These are phyloP conservation scores for Argyresthia albistria DNA, from an alignment of 2,888 invertebrate species.

Conservation along the genomic window DNA sequence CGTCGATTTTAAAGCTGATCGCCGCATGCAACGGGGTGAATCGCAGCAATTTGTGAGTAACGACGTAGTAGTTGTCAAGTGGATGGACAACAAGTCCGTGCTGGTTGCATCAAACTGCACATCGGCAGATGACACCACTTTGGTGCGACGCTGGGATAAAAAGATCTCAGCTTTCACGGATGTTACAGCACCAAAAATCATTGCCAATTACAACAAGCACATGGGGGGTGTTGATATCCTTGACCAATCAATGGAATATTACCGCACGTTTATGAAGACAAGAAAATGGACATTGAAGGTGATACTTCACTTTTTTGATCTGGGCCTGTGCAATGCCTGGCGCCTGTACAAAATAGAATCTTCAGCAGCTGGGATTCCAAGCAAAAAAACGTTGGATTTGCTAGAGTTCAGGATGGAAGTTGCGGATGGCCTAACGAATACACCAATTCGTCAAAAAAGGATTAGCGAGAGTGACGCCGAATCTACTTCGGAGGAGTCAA, in stretches of 20 bases:
- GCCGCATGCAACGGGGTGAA: slow-evolving; percentile 5
- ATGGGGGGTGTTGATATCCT: slow-evolving; percentile 16
- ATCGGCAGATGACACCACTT: background rate
- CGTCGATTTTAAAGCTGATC: slow-evolving; percentile 5
- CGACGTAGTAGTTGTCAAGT: slow-evolving; percentile 10
- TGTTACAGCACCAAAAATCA: slow-evolving; percentile 4
- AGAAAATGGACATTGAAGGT: slow-evolving; percentile 24
- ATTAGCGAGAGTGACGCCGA: background rate
- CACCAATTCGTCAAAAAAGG: slow-evolving; percentile 6
- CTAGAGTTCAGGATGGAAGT: slow-evolving; percentile 12
- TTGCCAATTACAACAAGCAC: slow-evolving; percentile 14
- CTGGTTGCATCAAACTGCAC: slow-evolving; percentile 1
- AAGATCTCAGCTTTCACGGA: background rate
- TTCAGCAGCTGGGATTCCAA: slow-evolving; percentile 3
- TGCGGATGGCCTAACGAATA: slow-evolving; percentile 7
- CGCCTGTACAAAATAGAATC: slow-evolving; percentile 15
- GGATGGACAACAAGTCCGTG: slow-evolving; percentile 15
- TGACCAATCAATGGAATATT: slow-evolving; percentile 18
- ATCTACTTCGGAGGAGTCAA: too few species aligned
- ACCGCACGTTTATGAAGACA: slow-evolving; percentile 21
- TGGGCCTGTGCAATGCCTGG: slow-evolving; percentile 19
- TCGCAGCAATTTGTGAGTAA: slow-evolving; percentile 7
- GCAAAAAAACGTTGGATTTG: slow-evolving; percentile 8
- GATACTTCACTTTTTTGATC: slow-evolving; percentile 19
- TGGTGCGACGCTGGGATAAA: background rate